Evolutionary conservation across 2,113 vertebrate genomes (phyloP).

Genomic region (Carassius carassius): DNA sequence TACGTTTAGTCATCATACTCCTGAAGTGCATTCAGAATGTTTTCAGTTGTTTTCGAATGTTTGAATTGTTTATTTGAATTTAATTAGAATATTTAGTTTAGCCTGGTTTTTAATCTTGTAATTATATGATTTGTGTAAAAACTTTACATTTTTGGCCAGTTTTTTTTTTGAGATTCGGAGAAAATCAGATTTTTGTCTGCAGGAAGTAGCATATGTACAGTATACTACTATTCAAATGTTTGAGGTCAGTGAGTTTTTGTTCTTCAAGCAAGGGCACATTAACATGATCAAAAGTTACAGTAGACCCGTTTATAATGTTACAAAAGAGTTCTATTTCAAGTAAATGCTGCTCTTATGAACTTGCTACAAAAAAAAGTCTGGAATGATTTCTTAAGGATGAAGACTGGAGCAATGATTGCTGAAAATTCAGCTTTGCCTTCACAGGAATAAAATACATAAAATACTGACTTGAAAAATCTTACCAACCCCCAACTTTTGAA

Average conservation of each 20-base stretch:
- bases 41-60: background rate
- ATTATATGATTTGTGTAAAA: background rate
- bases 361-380: too few species aligned
- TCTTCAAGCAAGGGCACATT: too few species aligned
- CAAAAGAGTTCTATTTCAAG: background rate
- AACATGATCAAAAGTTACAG: background rate
- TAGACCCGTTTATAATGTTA: background rate
- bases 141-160: background rate
- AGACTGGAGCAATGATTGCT: too few species aligned
- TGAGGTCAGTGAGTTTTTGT: too few species aligned
- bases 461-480: too few species aligned
- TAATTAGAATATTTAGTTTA: background rate
- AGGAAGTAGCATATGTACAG: background rate
- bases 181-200: background rate
- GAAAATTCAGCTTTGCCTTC: too few species aligned
- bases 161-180: background rate
- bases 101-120: background rate
- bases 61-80: background rate
- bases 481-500: too few species aligned
- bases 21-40: slow-evolving; percentile 23
- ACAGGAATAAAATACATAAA: too few species aligned
- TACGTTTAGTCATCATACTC: slow-evolving; percentile 5
- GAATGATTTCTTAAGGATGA: too few species aligned
- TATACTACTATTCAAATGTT: background rate
- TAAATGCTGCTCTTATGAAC: too few species aligned